Percentiles rank a stretch among this genome's conserved stretches.
Conservation (phyloP, 1,140 invertebrate species). For the Chironomus tepperi region DNA sequence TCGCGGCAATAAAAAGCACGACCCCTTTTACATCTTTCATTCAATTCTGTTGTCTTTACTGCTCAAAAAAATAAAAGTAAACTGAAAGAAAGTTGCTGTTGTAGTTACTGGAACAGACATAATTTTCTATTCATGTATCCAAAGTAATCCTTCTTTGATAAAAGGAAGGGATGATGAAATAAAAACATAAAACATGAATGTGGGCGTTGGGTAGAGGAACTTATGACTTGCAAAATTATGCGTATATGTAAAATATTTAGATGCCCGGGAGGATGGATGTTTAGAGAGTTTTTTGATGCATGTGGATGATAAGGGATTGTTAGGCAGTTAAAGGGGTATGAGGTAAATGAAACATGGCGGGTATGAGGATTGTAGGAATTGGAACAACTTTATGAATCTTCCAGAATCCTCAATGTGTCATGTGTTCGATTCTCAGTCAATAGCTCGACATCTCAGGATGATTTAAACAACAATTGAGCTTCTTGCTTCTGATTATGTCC, state of each 20-base stretch:
- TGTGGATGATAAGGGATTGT: no score
- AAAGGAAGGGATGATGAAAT: background rate
- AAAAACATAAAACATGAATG: no score
- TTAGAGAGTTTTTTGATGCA: no score
- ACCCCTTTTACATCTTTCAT: background rate
- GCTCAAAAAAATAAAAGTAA: background rate
- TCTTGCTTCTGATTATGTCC: no score
- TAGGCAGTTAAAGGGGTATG: background rate
- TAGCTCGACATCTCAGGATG: no score
- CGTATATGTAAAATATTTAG: background rate
- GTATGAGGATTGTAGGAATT: no score
- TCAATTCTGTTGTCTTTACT: background rate
- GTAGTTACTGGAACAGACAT: background rate
- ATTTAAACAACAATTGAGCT: no score
- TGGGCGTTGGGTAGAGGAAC: background rate
- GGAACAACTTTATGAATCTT: no score
- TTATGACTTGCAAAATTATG: background rate
- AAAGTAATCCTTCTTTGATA: background rate
- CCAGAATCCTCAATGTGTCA: no score
- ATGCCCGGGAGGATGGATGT: no score
- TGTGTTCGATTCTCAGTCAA: no score
- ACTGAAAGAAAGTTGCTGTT: background rate
- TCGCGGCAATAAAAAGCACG: slow-evolving; percentile 5
- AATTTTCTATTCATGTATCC: slow-evolving; percentile 13
- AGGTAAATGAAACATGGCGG: no score